Evolutionary conservation across 2,113 vertebrate species (phyloP).

Genomic region (Trogon melanurus): DNA sequence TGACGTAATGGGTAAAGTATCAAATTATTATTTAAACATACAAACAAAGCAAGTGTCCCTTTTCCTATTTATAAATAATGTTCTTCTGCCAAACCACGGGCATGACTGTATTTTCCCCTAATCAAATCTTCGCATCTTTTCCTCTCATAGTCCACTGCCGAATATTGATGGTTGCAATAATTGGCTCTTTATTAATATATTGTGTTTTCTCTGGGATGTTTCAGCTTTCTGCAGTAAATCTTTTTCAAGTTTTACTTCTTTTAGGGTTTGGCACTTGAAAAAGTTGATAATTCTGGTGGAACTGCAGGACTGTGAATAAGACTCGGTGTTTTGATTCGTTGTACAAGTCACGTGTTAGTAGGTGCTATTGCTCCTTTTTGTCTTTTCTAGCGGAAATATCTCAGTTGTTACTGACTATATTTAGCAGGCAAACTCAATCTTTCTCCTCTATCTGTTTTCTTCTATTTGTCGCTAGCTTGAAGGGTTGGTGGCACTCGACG

Average conservation of each 20-base stretch:
- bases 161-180: conserved; percentile 46
- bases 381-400: conserved; percentile 24
- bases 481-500: conserved; percentile 9
- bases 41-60: not conserved
- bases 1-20: not conserved
- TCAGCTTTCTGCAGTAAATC: not conserved
- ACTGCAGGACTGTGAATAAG: not conserved
- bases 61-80: not conserved
- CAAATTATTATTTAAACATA: conserved; percentile 3
- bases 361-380: not conserved
- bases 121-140: conserved; percentile 41
- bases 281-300: not conserved
- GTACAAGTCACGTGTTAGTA: not conserved
- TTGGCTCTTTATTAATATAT: conserved; percentile 40
- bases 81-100: not conserved
- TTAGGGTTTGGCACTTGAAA: not conserved
- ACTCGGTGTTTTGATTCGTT: not conserved
- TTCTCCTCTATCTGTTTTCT: conserved; percentile 20
- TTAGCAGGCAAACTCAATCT: not conserved
- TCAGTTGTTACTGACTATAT: not conserved
- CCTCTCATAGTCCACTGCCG: not conserved
- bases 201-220: conserved; percentile 4
- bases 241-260: not conserved
- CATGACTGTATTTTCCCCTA: conserved; percentile 3
- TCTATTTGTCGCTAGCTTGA: conserved; percentile 37